These are phyloP conservation scores for Pteropus alecto DNA, from an alignment of 2,113 vertebrate genomes.

Conservation along the genomic window DNA sequence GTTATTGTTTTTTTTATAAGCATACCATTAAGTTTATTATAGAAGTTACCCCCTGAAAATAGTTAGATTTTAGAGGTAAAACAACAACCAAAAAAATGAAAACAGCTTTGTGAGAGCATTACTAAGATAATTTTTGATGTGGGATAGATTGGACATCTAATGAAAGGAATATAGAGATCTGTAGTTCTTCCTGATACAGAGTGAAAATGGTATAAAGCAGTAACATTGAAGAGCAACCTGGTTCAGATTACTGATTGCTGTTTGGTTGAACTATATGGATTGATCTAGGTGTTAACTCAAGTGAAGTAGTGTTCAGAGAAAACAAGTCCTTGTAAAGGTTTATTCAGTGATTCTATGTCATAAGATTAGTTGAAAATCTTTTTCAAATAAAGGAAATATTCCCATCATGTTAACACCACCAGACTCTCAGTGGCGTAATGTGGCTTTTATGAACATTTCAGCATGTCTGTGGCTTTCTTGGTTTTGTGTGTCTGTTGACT, in stretches of 20 bases:
- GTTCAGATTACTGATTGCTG: neutral
- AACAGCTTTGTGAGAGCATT: neutral
- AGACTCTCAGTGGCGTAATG: neutral
- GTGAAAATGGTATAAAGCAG: neutral
- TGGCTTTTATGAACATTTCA: neutral
- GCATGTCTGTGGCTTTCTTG: neutral
- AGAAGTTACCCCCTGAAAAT: neutral
- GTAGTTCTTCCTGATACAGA: neutral
- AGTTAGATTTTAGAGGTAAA: neutral
- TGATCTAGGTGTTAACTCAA: neutral
- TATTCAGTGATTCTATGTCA: neutral
- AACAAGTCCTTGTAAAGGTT: neutral
- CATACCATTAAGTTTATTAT: neutral
- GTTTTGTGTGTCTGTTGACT: neutral
- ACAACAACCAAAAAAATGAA: neutral
- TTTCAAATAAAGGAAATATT: neutral
- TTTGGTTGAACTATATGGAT: neutral
- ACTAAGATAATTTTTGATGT: neutral
- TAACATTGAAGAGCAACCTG: neutral
- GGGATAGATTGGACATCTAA: neutral
- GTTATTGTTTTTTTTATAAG: neutral
- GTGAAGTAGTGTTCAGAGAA: neutral
- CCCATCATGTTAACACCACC: neutral
- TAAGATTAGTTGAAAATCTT: neutral
- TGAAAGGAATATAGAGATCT: neutral